Percentiles rank a stretch among this genome's conserved stretches.
These are phyloP conservation scores for Margaritifera margaritifera DNA, from an alignment of 2,888 invertebrate species.

Conservation along the genomic window DNA sequence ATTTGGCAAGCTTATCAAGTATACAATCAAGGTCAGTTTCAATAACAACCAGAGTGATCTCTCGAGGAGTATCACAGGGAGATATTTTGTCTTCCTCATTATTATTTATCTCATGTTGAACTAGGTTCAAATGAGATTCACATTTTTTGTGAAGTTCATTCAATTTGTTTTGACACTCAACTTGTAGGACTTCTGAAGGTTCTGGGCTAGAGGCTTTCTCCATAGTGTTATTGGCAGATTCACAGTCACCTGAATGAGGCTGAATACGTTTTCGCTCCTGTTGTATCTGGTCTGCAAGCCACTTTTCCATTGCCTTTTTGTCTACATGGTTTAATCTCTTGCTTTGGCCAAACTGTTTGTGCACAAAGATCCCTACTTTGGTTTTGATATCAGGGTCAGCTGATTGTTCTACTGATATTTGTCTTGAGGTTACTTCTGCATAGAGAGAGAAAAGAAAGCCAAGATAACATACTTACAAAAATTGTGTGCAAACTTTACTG, in stretches of 20 bases:
- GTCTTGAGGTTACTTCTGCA: no score
- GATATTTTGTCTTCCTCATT: not conserved
- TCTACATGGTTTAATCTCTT: slow-evolving; percentile 57
- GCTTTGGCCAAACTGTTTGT: slow-evolving; percentile 59
- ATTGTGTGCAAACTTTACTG: no score
- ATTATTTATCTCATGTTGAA: no score
- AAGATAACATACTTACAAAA: no score
- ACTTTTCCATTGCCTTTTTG: slow-evolving; percentile 53
- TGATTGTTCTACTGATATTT: slow-evolving; percentile 9
- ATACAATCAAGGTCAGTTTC: slow-evolving; percentile 32
- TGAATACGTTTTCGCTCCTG: slow-evolving; percentile 27
- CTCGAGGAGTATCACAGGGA: not conserved
- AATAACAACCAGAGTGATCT: slow-evolving; percentile 7
- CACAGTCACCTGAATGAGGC: no score
- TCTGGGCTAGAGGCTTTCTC: slow-evolving; percentile 10
- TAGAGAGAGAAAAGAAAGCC: no score
- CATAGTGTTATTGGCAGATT: not conserved
- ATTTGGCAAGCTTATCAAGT: slow-evolving; percentile 29
- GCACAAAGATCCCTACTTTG: slow-evolving; percentile 51
- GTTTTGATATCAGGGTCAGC: slow-evolving; percentile 50
- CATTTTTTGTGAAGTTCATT: slow-evolving; percentile 17
- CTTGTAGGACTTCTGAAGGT: slow-evolving; percentile 2
- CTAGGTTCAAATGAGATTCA: not conserved
- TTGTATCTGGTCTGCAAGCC: slow-evolving; percentile 43
- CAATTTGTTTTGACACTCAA: slow-evolving; percentile 7